Base-by-base conservation (phyloP, 2,113 vertebrate species). In the Brachionichthys hirsutus region DNA sequence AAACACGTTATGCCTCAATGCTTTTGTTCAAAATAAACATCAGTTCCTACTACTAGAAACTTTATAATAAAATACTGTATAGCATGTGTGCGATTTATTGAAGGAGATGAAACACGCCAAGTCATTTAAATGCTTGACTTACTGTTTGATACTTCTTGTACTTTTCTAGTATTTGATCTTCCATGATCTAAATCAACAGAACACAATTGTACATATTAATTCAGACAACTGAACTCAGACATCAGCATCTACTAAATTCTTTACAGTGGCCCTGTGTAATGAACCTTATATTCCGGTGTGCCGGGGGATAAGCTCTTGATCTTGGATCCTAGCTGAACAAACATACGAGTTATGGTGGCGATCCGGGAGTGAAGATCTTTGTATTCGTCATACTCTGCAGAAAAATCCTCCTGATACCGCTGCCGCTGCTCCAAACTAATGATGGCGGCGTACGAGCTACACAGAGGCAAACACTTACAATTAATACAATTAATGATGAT, bases 91-190 rank as follows among this genome's bases (percentile, higher is more conserved):
- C n/a, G 24, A 30, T 30, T 30, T 30, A 30, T 30, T 3, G 6
- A 30, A 30, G 24, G 24, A 30, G 8, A 30, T 30, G 24, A 30
- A 30, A 30, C 24, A 2, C 4, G 5, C 12, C 19, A 3, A n/a
- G 22, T 0, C 0, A 30, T 17, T 40, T 3, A 12, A 41, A 40
- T 7, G 3, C 20, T 18, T 20, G 6, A 20, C 83, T 86, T 85
- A 94, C 94, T 91, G 92, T 93, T 68, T 85, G 90, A 84, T 93
- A 92, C 73, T 90, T 93, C 54, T 76, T 90, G 82, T 94, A 94
- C 70, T 94, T 92, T 17, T 92, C 88, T 63, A 93, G 77, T 80
- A 94, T 92, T 84, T 92, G 92, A n/a, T 90, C 91, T 87, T 93
- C 93, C 71, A 93, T 89, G 24, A 88, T 77, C 93, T 94, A 78